These are phyloP conservation scores for Pinctada fucata DNA, from an alignment of 2,888 invertebrate genomes.

Conservation along the genomic window DNA sequence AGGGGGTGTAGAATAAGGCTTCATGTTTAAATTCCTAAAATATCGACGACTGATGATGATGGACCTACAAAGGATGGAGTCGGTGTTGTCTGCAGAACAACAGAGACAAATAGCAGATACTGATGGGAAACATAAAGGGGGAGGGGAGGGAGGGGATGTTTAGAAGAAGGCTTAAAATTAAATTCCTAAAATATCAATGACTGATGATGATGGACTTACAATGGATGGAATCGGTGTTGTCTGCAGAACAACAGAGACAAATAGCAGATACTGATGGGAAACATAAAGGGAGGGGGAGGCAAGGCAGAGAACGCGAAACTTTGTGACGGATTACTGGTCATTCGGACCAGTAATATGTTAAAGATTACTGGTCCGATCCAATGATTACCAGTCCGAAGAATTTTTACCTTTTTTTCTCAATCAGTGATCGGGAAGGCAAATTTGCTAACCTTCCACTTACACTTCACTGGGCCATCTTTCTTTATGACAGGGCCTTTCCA, in stretches of 20 bases:
- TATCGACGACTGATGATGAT: constrained; percentile 78
- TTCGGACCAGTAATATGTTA: too few species aligned
- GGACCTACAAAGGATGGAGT: constrained; percentile 77
- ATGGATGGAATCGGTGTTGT: constrained; percentile 77
- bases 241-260: constrained; percentile 77
- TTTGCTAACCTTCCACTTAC: too few species aligned
- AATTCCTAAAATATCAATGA: constrained; percentile 78
- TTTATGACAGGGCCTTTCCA: too few species aligned
- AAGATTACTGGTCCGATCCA: too few species aligned
- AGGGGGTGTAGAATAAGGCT: not conserved
- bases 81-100: constrained; percentile 77
- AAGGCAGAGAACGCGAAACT: too few species aligned
- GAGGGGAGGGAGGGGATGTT: not conserved
- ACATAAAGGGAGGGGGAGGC: not conserved
- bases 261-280: constrained; percentile 69
- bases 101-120: constrained; percentile 76
- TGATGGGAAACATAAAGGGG: not conserved
- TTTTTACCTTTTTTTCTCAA: too few species aligned
- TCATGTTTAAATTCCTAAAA: constrained; percentile 75
- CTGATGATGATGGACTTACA: constrained; percentile 78
- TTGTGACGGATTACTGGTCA: too few species aligned
- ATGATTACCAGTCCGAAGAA: too few species aligned
- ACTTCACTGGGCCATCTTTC: too few species aligned
- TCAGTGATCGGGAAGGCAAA: too few species aligned
- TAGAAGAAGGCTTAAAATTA: too few species aligned